Conservation (phyloP, 2,888 invertebrate species). For the Lepidocyrtoides sp. region DNA sequence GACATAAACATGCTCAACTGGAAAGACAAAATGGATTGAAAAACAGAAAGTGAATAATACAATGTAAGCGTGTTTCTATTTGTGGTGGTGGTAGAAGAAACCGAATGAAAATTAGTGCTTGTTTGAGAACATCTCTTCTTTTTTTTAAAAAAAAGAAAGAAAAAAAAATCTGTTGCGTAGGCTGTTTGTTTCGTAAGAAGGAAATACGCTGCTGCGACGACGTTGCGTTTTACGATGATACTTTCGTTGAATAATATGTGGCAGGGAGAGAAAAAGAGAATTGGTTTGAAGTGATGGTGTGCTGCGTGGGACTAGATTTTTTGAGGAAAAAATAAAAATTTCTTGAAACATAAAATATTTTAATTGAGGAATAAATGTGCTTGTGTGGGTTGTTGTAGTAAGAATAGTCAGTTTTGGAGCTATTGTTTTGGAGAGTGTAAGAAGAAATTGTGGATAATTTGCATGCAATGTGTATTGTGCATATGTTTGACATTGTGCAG, state of each 20-base stretch:
- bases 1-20: constrained; percentile 64
- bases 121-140: background rate
- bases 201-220: constrained; percentile 53
- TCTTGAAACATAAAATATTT: constrained; percentile 36
- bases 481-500: background rate
- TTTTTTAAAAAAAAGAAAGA: too few relatives aligned
- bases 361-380: constrained; percentile 30
- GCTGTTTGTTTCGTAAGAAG: constrained; percentile 56
- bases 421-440: constrained; percentile 17
- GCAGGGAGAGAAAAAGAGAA: constrained; percentile 10
- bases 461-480: background rate
- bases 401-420: background rate
- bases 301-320: constrained; percentile 45
- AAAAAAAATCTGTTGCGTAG: constrained; percentile 37
- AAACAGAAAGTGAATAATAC: constrained; percentile 2
- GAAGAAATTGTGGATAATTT: background rate
- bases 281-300: background rate
- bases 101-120: constrained; percentile 38
- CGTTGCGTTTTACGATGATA: constrained; percentile 2
- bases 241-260: background rate
- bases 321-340: constrained; percentile 33
- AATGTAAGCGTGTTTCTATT: constrained; percentile 12
- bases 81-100: constrained; percentile 10
- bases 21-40: constrained; percentile 41
- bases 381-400: constrained; percentile 18